Base-by-base conservation (phyloP, 2,888 invertebrate species). In the Microplitis manilae region DNA sequence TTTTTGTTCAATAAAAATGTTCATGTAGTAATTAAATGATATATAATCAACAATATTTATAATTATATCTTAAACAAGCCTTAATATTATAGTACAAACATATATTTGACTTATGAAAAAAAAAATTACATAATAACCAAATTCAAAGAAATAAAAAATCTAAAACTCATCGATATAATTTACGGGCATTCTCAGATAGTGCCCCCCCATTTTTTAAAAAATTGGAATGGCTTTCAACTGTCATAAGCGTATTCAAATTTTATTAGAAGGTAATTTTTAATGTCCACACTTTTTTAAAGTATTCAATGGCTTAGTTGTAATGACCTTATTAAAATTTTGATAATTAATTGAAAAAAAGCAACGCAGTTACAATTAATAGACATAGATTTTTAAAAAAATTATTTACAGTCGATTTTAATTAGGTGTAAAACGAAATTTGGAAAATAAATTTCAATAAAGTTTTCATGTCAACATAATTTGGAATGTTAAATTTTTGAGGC, bases 61-160 rank as follows among this genome's bases (percentile, higher is more conserved):
- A 50, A 50, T 9, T 50, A 50, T 50, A 50, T 50, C 50, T 50
- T 50, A 50, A 50, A 50, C 50, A 50, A 50, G 50, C 50, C 50
- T 50, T 50, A 50, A 50, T 50, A 50, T 50, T 50, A 50, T 50
- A 50, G 50, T 50, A 50, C 50, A 50, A 50, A 50, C 13, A 50
- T 50, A 50, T 50, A 50, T 50, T 13, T 50, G 50, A 13, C 50
- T 50, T 13, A 50, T 50, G 50, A 50, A 50, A 50, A 50, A 50
- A 50, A 50, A 50, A 50, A 8, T 50, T 13, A 13, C 1, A 50
- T 50, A 50, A 50, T 67, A 68, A 78, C 69, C 72, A 74, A 71
- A 40, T 68, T 76, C 76, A 73, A 76, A 73, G 62, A 77, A 50
- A 4, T 9, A 13, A 50, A 50, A 50, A 8, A 50, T 4, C 30